Evolutionary conservation across 2,888 invertebrate species (phyloP).

Genomic region (Idaea biselata): DNA sequence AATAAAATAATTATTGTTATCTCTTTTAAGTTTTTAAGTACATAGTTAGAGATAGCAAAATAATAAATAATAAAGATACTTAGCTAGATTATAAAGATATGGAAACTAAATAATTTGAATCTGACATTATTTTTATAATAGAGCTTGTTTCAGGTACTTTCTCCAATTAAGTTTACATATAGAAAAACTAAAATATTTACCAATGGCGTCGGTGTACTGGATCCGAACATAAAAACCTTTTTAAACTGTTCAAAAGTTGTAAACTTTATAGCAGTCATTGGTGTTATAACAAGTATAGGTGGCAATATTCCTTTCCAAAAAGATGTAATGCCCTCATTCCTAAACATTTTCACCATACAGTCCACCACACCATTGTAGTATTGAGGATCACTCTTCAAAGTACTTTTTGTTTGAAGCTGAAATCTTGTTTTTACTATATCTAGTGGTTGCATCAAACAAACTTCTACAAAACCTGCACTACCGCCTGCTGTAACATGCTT

Average conservation of each 20-base stretch:
- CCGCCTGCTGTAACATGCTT: constrained; percentile 92
- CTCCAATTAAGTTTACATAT: background rate
- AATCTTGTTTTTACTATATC: constrained; percentile 94
- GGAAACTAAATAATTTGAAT: too few species aligned
- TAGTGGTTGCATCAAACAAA: constrained; percentile 97
- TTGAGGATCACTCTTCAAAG: constrained; percentile 69
- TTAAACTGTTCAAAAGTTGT: constrained; percentile 97
- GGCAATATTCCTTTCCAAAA: constrained; percentile 97
- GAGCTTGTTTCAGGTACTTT: too few species aligned
- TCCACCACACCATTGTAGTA: constrained; percentile 90
- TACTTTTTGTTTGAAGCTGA: constrained; percentile 58
- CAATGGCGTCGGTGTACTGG: constrained; percentile 86
- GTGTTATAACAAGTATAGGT: constrained; percentile 96
- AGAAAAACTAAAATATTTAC: constrained; percentile 53
- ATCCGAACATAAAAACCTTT: constrained; percentile 89
- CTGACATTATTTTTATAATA: too few species aligned
- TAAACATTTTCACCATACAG: constrained; percentile 94
- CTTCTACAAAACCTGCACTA: constrained; percentile 95
- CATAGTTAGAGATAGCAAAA: too few species aligned
- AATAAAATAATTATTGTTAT: too few species aligned
- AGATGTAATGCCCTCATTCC: constrained; percentile 89
- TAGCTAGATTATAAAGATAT: too few species aligned
- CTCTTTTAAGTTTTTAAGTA: too few species aligned
- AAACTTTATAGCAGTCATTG: constrained; percentile 97
- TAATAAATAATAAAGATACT: too few species aligned